Evolutionary conservation across 2,888 invertebrate genomes (phyloP).

Genomic region (Galerucella nymphaeae): DNA sequence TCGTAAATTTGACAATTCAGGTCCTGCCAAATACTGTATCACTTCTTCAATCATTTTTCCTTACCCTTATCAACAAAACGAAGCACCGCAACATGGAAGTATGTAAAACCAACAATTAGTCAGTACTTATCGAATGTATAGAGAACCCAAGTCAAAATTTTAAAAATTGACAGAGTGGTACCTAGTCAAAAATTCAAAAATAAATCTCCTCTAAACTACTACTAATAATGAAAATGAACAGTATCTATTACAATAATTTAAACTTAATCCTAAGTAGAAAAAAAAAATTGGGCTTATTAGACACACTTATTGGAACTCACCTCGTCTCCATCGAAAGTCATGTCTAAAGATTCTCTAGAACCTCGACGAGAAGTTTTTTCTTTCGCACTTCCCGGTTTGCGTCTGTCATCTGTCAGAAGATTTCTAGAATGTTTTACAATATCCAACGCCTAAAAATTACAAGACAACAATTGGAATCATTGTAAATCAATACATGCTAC

Average conservation of each 20-base stretch:
- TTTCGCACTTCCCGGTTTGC: slow-evolving; percentile 61
- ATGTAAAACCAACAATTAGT: too few relatives aligned
- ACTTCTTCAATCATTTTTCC: too few relatives aligned
- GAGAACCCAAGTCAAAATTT: slow-evolving; percentile 23
- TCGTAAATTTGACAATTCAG: too few relatives aligned
- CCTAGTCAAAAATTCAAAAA: slow-evolving; percentile 17
- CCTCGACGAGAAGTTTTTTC: slow-evolving; percentile 76
- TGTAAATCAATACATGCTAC: neutral
- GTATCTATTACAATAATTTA: slow-evolving; percentile 33
- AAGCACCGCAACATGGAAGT: too few relatives aligned
- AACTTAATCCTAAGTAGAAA: slow-evolving; percentile 29
- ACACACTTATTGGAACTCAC: slow-evolving; percentile 63
- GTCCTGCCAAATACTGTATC: too few relatives aligned
- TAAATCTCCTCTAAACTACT: slow-evolving; percentile 26
- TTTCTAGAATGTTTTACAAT: slow-evolving; percentile 92
- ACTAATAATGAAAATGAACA: slow-evolving; percentile 37
- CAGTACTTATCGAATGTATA: neutral
- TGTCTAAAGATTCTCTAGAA: slow-evolving; percentile 78
- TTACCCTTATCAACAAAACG: too few relatives aligned
- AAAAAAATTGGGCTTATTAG: slow-evolving; percentile 20
- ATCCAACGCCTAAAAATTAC: slow-evolving; percentile 80
- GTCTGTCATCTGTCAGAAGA: slow-evolving; percentile 72
- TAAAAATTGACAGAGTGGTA: slow-evolving; percentile 15
- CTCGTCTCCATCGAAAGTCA: slow-evolving; percentile 80
- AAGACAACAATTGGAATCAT: slow-evolving; percentile 5